Conservation (phyloP, 1,140 invertebrate species). For the Papilio aristodemus region DNA sequence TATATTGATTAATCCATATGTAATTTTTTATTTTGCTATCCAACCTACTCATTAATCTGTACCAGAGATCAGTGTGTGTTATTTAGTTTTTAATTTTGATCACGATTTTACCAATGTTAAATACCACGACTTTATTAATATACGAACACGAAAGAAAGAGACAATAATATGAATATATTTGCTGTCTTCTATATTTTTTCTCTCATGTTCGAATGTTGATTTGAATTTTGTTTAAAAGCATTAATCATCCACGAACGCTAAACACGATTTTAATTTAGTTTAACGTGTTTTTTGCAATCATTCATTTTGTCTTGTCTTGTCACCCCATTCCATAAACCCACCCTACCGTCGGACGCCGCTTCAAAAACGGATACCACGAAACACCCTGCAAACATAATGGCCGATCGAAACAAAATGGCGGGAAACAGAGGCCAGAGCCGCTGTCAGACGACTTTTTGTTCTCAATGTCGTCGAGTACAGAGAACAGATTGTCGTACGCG, state of each 20-base stretch:
- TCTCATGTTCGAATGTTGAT: conserved; percentile 49
- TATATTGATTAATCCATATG: conserved; percentile 8
- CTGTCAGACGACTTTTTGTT: conserved; percentile 98
- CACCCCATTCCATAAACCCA: conserved; percentile 76
- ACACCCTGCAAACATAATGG: conserved; percentile 38
- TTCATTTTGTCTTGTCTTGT: conserved; percentile 78
- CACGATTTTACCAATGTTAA: conserved; percentile 60
- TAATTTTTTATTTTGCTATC: conserved; percentile 29
- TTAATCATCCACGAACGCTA: conserved; percentile 76
- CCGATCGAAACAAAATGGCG: conserved; percentile 47
- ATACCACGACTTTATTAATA: conserved; percentile 61
- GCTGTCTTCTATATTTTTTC: neutral
- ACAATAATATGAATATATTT: conserved; percentile 26
- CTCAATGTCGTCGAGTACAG: conserved; percentile 92
- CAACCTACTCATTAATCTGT: conserved; percentile 35
- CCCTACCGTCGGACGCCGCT: conserved; percentile 65
- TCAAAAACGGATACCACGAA: conserved; percentile 4
- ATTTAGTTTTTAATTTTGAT: conserved; percentile 59
- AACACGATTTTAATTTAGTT: conserved; percentile 65
- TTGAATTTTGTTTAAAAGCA: conserved; percentile 60
- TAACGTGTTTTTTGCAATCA: conserved; percentile 71
- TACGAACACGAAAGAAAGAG: conserved; percentile 44
- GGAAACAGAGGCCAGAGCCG: conserved; percentile 84
- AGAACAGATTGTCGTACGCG: conserved; percentile 93
- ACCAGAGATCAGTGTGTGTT: conserved; percentile 40